Conservation (phyloP, 2,888 invertebrate species). For the Agrotis exclamationis region DNA sequence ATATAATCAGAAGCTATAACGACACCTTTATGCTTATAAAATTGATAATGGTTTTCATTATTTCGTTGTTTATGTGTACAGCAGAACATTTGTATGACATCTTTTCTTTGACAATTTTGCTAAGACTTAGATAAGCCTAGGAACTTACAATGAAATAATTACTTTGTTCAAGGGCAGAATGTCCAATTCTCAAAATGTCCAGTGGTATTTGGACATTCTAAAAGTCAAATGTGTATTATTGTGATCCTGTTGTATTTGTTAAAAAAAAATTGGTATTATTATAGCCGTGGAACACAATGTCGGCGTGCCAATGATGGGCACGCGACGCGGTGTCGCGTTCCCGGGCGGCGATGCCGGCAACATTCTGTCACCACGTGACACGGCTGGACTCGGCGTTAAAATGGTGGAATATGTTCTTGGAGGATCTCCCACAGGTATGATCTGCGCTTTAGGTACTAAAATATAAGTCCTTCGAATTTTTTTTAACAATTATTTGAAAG, state of each 20-base stretch:
- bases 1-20: constrained; percentile 7
- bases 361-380: constrained; percentile 95
- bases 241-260: constrained; percentile 1
- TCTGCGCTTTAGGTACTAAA: constrained; percentile 9
- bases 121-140: too few relatives aligned
- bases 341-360: constrained; percentile 92
- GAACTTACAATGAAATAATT: too few relatives aligned
- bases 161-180: too few relatives aligned
- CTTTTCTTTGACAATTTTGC: too few relatives aligned
- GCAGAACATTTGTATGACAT: not conserved
- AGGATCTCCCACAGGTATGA: constrained; percentile 95
- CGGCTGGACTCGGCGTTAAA: constrained; percentile 98
- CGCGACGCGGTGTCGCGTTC: constrained; percentile 93
- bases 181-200: too few relatives aligned
- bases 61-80: too few relatives aligned
- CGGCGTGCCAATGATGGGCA: constrained; percentile 92
- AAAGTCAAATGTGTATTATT: not conserved
- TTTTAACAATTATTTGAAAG: not conserved
- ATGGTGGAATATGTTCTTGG: constrained; percentile 99
- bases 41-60: not conserved
- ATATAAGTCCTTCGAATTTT: not conserved
- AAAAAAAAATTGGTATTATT: constrained; percentile 41
- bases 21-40: not conserved
- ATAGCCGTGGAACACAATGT: constrained; percentile 87
- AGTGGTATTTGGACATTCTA: too few relatives aligned